Conservation (phyloP, 2,888 invertebrate genomes). For the Phragmatobia fuliginosa region DNA sequence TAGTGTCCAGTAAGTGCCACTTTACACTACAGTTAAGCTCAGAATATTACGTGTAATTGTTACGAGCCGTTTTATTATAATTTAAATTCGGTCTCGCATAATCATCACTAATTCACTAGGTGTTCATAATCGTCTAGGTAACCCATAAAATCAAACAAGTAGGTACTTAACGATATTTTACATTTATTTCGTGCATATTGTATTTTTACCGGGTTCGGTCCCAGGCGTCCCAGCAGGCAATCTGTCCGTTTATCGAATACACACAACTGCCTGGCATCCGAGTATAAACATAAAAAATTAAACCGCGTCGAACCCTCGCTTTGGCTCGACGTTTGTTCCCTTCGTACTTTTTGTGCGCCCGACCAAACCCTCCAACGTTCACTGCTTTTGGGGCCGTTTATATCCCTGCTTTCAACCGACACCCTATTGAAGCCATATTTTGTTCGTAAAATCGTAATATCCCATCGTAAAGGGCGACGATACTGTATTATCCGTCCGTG, state of each 20-base stretch:
- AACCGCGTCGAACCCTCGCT: constrained; percentile 66
- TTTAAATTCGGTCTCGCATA: background rate
- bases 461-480: constrained; percentile 50
- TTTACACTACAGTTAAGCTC: too few species aligned
- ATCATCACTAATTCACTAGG: background rate
- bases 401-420: constrained; percentile 63
- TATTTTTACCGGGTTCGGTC: constrained; percentile 43
- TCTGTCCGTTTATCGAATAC: constrained; percentile 49
- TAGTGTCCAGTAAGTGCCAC: too few species aligned
- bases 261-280: constrained; percentile 54
- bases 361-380: constrained; percentile 56
- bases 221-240: constrained; percentile 55
- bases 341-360: constrained; percentile 73
- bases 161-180: constrained; percentile 1
- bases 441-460: constrained; percentile 57
- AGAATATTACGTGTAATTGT: background rate
- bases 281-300: constrained; percentile 70
- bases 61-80: background rate
- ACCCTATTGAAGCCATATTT: constrained; percentile 70
- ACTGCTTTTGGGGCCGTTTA: constrained; percentile 59
- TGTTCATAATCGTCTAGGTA: background rate
- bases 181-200: constrained; percentile 36
- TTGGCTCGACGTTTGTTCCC: constrained; percentile 60
- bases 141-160: background rate
- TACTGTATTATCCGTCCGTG: constrained; percentile 54